phyloP scores from a whole-genome alignment of 2,888 invertebrate species.

The Parthenolecanium corni region DNA sequence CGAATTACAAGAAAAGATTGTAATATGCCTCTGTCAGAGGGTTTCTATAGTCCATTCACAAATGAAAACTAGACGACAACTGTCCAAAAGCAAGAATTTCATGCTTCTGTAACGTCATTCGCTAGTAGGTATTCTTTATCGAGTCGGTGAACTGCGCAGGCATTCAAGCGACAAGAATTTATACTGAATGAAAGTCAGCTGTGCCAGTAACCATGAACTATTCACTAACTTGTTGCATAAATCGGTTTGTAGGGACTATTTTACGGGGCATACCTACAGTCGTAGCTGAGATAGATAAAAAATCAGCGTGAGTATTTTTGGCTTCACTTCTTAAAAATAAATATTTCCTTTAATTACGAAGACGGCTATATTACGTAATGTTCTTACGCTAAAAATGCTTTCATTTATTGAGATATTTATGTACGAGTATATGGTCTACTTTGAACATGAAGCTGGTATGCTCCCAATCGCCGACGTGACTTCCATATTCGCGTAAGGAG shows the following conservation, averaged over 20 bases:
- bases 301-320: too few species aligned
- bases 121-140: too few species aligned
- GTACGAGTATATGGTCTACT: slow-evolving; percentile 34
- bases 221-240: background rate
- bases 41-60: too few species aligned
- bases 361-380: background rate
- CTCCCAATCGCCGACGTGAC: slow-evolving; percentile 58
- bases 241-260: background rate
- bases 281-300: too few species aligned
- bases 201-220: background rate
- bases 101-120: too few species aligned
- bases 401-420: background rate
- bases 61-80: too few species aligned
- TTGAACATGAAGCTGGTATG: slow-evolving; percentile 51
- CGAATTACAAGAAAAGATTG: too few species aligned
- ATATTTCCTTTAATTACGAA: background rate
- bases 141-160: too few species aligned
- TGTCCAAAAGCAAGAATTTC: too few species aligned
- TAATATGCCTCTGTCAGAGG: too few species aligned
- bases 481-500: slow-evolving; percentile 47
- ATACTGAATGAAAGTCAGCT: background rate
- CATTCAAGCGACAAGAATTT: background rate
- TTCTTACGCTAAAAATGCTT: background rate
- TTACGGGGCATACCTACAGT: too few species aligned
- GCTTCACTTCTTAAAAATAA: background rate